Conservation (phyloP, 2,797 vertebrate species). For the Betta splendens region DNA sequence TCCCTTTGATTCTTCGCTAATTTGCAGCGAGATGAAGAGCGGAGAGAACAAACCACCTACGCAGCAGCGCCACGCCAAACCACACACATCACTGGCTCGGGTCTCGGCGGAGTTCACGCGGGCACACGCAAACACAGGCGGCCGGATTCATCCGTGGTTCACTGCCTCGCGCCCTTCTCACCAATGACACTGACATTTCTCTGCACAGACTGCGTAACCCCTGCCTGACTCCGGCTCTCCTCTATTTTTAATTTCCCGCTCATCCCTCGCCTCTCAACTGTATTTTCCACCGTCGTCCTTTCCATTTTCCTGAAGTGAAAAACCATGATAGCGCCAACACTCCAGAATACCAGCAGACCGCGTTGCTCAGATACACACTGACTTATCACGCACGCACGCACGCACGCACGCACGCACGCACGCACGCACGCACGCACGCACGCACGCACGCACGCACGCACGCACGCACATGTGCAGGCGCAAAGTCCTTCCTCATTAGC, state of each 20-base stretch:
- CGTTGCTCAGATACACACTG: conserved; percentile 62
- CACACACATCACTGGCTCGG: conserved; percentile 35
- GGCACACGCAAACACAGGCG: conserved; percentile 30
- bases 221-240: conserved; percentile 52
- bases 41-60: conserved; percentile 71
- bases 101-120: conserved; percentile 61
- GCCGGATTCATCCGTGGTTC: conserved; percentile 46
- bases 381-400: conserved; percentile 28
- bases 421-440: conserved; percentile 19
- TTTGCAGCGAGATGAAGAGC: conserved; percentile 75
- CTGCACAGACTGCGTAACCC: conserved; percentile 48
- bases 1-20: conserved; percentile 76
- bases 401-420: too few relatives aligned
- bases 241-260: conserved; percentile 55
- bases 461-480: conserved; percentile 50
- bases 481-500: conserved; percentile 81
- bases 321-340: conserved; percentile 35
- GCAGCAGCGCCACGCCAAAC: conserved; percentile 58
- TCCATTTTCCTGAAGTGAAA: conserved; percentile 31
- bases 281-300: conserved; percentile 15
- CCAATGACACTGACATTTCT: conserved; percentile 68
- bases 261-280: conserved; percentile 19
- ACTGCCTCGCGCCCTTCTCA: conserved; percentile 40
- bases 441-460: conserved; percentile 14
- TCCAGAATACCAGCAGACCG: conserved; percentile 59